phyloP scores from a whole-genome alignment of 37 sponge, comb jelly and placozoan genomes.

The Tethya wilhelma region DNA sequence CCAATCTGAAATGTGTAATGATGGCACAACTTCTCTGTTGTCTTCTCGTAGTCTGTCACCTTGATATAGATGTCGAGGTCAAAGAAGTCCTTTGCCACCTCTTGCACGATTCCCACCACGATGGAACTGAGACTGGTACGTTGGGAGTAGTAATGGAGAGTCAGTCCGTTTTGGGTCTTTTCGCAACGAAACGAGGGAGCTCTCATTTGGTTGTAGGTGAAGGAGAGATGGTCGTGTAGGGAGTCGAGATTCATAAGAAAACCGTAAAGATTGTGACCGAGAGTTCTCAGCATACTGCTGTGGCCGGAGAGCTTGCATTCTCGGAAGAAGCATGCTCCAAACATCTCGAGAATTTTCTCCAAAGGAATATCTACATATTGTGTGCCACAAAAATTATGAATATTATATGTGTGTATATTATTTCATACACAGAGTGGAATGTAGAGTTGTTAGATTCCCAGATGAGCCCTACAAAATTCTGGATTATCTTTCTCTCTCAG shows the following conservation, averaged over 20 bases:
- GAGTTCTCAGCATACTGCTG: slow-evolving; percentile 54
- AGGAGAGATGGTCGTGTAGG: slow-evolving; percentile 80
- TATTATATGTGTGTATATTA: too few species aligned
- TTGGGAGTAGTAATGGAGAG: slow-evolving; percentile 72
- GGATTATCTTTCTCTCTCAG: too few species aligned
- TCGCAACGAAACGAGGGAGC: slow-evolving; percentile 82
- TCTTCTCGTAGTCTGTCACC: slow-evolving; percentile 15
- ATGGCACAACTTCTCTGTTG: slow-evolving; percentile 20
- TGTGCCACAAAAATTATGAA: too few species aligned
- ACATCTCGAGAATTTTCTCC: slow-evolving; percentile 58
- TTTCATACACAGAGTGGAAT: too few species aligned
- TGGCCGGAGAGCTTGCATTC: slow-evolving; percentile 67
- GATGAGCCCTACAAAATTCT: too few species aligned
- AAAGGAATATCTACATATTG: slow-evolving; percentile 39
- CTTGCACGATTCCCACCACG: slow-evolving; percentile 75
- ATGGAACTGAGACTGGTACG: slow-evolving; percentile 58
- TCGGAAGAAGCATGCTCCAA: slow-evolving; percentile 72
- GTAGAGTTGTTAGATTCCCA: too few species aligned
- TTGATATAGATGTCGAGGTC: slow-evolving; percentile 36
- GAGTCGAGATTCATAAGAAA: slow-evolving; percentile 80
- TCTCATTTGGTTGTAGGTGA: slow-evolving; percentile 68
- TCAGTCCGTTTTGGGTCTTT: slow-evolving; percentile 20
- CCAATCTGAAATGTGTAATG: slow-evolving; percentile 48
- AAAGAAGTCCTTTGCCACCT: slow-evolving; percentile 62
- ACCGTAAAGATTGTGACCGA: slow-evolving; percentile 63